Evolutionary conservation across 2,797 vertebrate species (phyloP), one percentile per base, ranked within the genome.

Genomic region (Rhinichthys osculus): DNA sequence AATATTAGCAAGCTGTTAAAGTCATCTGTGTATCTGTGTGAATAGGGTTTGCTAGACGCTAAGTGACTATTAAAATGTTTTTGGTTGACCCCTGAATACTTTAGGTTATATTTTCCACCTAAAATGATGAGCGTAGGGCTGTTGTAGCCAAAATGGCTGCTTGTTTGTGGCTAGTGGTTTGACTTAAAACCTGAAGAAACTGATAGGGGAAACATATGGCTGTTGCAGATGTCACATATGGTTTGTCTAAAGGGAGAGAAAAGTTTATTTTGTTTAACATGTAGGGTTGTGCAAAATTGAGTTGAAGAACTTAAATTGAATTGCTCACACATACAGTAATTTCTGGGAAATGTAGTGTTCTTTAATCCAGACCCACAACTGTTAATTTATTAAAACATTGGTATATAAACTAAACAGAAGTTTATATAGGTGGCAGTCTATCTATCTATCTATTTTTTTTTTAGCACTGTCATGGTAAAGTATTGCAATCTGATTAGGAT

Each of bases 1-100:
- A 70, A 54, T 33, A 59, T 77, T 69, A 81, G 71, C 50, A 84
- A 70, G 62, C 86, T 71, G 82, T 74, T 87, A 78, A 89, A 86
- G 38, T 70, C 21, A 66, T 83, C 71, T 59, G 74, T 66, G 40
- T 69, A 52, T 35, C 50, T 44, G 35, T 59, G 38, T 33, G 64
- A 72, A 40, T 67, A 9, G 44, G 17, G 57, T 40, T 78, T 62
- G 17, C 23, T 66, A 42, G 82, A 80, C 7, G 62, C 38, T 52
- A 85, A 81, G 80, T 38, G 35, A 33, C 67, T 84, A 84, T 81
- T 80, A 83, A 57, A 33, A 6, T 72, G 33, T 40, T 80, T 77
- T 21, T 83, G 84, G 57, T 78, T 69, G 66, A 59, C 40, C 82
- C 73, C 70, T 70, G 35, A 40, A 44, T 84, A 81, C 59, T 69